Evolutionary conservation across 2,888 invertebrate species (phyloP).

Genomic region (Apotomis betuletana): DNA sequence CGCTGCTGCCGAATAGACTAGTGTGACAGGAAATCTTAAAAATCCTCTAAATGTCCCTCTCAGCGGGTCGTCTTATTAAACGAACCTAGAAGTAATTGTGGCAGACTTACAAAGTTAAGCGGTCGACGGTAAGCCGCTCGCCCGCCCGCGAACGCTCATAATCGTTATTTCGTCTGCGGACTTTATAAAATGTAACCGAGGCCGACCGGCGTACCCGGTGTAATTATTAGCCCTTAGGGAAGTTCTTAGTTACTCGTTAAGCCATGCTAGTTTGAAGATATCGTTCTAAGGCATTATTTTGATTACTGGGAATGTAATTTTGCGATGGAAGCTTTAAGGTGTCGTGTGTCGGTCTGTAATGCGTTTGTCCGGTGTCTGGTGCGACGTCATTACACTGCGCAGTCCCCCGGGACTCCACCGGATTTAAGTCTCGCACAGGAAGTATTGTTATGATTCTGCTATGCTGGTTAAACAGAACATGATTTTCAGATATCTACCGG

Average conservation of each 20-base stretch:
- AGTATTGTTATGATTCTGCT: constrained; percentile 18
- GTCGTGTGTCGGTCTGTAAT: constrained; percentile 44
- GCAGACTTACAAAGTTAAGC: constrained; percentile 81
- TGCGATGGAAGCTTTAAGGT: constrained; percentile 35
- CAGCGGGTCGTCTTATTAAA: constrained; percentile 71
- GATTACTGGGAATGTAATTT: constrained; percentile 30
- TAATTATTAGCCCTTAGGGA: constrained; percentile 49
- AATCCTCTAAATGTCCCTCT: constrained; percentile 66
- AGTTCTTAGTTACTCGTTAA: constrained; percentile 43
- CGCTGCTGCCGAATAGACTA: constrained; percentile 44
- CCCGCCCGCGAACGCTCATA: constrained; percentile 68
- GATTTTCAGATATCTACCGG: neutral
- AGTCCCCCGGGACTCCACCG: constrained; percentile 34
- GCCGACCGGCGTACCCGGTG: constrained; percentile 55
- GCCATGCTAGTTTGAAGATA: constrained; percentile 39
- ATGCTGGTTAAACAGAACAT: constrained; percentile 1
- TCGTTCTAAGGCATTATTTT: constrained; percentile 33
- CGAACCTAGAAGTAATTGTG: constrained; percentile 74
- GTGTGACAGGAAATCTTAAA: constrained; percentile 66
- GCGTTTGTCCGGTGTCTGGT: constrained; percentile 42
- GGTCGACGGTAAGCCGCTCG: constrained; percentile 69
- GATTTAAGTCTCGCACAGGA: constrained; percentile 10
- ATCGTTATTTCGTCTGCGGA: constrained; percentile 82
- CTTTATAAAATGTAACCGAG: constrained; percentile 74
- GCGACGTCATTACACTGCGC: constrained; percentile 40